These are phyloP conservation scores for Eriosoma lanigerum DNA, from an alignment of 1,140 invertebrate genomes.

Conservation along the genomic window DNA sequence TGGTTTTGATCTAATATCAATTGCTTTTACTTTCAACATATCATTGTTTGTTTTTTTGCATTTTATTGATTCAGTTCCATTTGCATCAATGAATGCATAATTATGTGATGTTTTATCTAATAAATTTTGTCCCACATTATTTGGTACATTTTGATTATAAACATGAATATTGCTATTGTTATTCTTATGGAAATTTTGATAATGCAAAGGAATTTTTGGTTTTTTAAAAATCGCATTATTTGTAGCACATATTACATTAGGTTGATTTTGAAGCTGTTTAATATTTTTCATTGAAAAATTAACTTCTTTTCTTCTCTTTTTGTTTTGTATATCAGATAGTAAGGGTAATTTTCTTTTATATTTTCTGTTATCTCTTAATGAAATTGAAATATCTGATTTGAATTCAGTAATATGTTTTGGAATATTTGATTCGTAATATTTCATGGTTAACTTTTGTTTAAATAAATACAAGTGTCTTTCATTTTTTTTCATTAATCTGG, in stretches of 20 bases:
- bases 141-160: not conserved
- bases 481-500: not conserved
- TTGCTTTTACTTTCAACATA: not conserved
- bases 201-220: not conserved
- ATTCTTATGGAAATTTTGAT: too few species aligned
- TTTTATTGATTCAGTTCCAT: not conserved
- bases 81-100: not conserved
- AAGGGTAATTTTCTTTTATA: conserved; percentile 30
- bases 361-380: too few species aligned
- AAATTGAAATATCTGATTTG: too few species aligned
- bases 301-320: not conserved
- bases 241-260: not conserved
- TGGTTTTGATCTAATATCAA: conserved; percentile 16
- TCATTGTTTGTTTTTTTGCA: not conserved
- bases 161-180: not conserved
- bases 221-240: not conserved
- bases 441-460: conserved; percentile 29
- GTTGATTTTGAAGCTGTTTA: not conserved
- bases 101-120: not conserved
- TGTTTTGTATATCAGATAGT: not conserved
- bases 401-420: not conserved
- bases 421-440: not conserved
- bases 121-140: not conserved
- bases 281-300: not conserved
- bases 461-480: not conserved